Conservation (phyloP, 2,888 invertebrate species). For the Eucera pruinosa region DNA sequence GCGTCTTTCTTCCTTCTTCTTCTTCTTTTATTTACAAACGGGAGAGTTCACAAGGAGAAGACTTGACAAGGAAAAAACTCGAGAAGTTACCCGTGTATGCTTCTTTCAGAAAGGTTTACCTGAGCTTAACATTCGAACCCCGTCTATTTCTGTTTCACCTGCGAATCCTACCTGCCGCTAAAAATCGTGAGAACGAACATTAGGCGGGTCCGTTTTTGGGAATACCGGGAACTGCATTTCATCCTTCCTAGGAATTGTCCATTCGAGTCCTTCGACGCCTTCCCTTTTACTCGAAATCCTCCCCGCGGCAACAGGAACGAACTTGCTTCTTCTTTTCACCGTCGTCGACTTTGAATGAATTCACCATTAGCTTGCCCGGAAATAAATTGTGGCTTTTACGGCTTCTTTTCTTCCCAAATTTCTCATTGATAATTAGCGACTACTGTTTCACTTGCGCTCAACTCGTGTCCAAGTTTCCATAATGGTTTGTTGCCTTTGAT, state of each 20-base stretch:
- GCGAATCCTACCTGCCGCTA: conserved; percentile 63
- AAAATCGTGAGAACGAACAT: conserved; percentile 48
- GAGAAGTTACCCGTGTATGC: conserved; percentile 9
- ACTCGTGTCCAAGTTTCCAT: too few relatives aligned
- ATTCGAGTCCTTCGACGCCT: background rate
- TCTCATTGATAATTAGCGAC: too few relatives aligned
- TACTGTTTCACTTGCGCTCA: too few relatives aligned
- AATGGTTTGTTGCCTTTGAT: too few relatives aligned
- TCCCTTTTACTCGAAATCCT: background rate
- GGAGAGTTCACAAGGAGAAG: conserved; percentile 10
- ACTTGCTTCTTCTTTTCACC: background rate
- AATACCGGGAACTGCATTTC: conserved; percentile 17
- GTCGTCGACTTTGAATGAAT: too few relatives aligned
- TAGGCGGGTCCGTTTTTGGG: conserved; percentile 18
- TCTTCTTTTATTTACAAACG: background rate
- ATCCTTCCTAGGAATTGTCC: conserved; percentile 7
- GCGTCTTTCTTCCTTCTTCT: too few relatives aligned
- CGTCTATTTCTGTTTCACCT: conserved; percentile 65
- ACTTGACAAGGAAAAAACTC: conserved; percentile 23
- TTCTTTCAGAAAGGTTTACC: conserved; percentile 40
- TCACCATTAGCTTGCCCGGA: too few relatives aligned
- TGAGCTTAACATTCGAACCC: conserved; percentile 18
- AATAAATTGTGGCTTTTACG: too few relatives aligned
- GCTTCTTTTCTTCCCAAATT: too few relatives aligned
- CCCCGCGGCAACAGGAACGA: too few relatives aligned